phyloP scores from a whole-genome alignment of 2,888 invertebrate species.

The Notodonta ziczac region DNA sequence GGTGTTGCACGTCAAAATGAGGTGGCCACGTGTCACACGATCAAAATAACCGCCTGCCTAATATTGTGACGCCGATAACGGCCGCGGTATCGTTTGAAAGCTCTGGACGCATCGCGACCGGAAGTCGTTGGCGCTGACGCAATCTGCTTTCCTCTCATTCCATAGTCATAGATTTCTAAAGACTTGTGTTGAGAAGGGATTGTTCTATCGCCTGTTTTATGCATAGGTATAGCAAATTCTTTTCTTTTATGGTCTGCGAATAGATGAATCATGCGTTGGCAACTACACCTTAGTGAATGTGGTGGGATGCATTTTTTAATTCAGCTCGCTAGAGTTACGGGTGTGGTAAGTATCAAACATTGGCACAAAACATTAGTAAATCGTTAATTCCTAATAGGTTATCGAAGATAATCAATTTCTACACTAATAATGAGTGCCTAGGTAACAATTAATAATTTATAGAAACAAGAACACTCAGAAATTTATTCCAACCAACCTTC shows the following conservation, averaged over 20 bases:
- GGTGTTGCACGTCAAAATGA: constrained; percentile 35
- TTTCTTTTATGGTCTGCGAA: constrained; percentile 6
- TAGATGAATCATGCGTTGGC: too few species aligned
- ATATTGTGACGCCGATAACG: constrained; percentile 34
- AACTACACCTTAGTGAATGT: too few species aligned
- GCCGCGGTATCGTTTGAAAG: constrained; percentile 25
- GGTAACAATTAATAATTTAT: too few species aligned
- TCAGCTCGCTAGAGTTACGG: too few species aligned
- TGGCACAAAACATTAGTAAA: too few species aligned
- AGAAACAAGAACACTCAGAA: too few species aligned
- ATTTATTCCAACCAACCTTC: too few species aligned
- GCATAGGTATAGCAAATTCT: not conserved
- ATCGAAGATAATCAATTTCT: too few species aligned
- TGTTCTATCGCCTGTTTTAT: not conserved
- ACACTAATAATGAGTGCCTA: too few species aligned
- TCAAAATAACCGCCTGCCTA: constrained; percentile 15
- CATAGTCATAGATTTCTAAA: constrained; percentile 23
- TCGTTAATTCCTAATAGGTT: too few species aligned
- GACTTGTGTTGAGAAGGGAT: constrained; percentile 6
- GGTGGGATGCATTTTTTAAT: too few species aligned
- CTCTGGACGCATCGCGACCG: constrained; percentile 32
- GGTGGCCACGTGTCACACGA: constrained; percentile 34
- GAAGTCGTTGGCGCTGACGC: constrained; percentile 39
- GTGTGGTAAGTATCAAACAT: too few species aligned
- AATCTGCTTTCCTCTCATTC: constrained; percentile 36